Evolutionary conservation across 2,797 vertebrate genomes (phyloP).

Genomic region (Sciurus carolinensis): DNA sequence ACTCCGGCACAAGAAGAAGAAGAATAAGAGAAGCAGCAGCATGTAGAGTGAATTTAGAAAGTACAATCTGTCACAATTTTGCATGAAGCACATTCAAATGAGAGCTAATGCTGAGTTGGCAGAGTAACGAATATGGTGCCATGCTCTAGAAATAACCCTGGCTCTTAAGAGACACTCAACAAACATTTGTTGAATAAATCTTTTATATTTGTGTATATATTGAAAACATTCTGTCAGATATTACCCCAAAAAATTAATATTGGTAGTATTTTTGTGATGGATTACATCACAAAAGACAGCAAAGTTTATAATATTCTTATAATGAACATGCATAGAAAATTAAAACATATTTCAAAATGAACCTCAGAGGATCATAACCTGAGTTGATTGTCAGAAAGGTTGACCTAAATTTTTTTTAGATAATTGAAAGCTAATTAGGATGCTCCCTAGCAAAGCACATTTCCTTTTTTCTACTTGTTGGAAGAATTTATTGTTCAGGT

Average conservation of each 20-base stretch:
- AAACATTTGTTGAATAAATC: background rate
- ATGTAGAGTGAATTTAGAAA: background rate
- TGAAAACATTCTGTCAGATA: constrained; percentile 60
- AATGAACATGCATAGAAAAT: constrained; percentile 59
- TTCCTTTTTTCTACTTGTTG: constrained; percentile 58
- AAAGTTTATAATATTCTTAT: constrained; percentile 53
- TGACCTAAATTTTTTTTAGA: constrained; percentile 75
- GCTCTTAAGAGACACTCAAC: background rate
- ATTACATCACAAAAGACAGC: background rate
- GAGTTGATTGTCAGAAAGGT: constrained; percentile 66
- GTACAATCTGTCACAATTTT: background rate
- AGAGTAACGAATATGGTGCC: background rate
- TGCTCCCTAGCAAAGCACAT: constrained; percentile 45
- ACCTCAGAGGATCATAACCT: constrained; percentile 71
- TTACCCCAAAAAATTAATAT: constrained; percentile 12
- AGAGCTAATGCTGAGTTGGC: background rate
- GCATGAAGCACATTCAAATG: constrained; percentile 1
- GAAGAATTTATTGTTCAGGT: constrained; percentile 56
- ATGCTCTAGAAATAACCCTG: background rate
- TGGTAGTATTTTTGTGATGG: constrained; percentile 4
- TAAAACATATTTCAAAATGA: constrained; percentile 71
- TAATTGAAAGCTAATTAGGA: constrained; percentile 81
- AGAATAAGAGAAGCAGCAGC: too few species aligned
- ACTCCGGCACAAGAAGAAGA: too few species aligned
- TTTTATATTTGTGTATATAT: constrained; percentile 38